Evolutionary conservation across 2,888 invertebrate species (phyloP).

Genomic region (Cinara cedri): DNA sequence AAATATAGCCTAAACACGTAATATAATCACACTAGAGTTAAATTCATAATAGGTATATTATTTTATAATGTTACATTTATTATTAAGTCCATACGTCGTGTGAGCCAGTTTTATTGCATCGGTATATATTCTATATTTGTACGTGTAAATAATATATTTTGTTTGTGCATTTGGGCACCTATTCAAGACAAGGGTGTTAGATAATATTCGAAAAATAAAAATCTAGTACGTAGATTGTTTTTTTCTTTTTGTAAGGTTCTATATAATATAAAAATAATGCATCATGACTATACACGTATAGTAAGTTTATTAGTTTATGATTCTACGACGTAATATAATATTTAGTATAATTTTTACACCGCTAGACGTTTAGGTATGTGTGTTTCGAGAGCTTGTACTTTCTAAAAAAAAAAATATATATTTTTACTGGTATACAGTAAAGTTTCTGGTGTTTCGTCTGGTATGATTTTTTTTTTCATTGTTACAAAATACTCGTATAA

Average conservation of each 20-base stretch:
- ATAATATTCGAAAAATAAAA: background rate
- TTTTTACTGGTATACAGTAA: background rate
- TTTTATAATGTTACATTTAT: no score
- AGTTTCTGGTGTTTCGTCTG: background rate
- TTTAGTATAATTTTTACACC: background rate
- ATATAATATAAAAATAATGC: no score
- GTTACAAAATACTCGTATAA: conserved; percentile 4
- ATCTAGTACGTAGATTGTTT: no score
- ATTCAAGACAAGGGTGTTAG: background rate
- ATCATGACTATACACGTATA: no score
- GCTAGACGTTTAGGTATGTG: background rate
- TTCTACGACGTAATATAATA: background rate
- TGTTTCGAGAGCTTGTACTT: conserved; percentile 5
- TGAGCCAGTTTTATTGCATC: background rate
- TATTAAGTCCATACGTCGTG: no score
- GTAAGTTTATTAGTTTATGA: background rate
- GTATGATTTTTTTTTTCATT: no score
- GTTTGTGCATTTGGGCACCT: no score
- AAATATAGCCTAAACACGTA: no score
- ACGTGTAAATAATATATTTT: background rate
- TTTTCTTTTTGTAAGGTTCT: no score
- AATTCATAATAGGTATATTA: background rate
- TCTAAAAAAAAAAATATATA: no score
- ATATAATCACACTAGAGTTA: background rate
- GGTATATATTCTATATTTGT: background rate